These are phyloP conservation scores for Pungitius pungitius DNA, from an alignment of 2,113 vertebrate genomes.

Conservation along the genomic window DNA sequence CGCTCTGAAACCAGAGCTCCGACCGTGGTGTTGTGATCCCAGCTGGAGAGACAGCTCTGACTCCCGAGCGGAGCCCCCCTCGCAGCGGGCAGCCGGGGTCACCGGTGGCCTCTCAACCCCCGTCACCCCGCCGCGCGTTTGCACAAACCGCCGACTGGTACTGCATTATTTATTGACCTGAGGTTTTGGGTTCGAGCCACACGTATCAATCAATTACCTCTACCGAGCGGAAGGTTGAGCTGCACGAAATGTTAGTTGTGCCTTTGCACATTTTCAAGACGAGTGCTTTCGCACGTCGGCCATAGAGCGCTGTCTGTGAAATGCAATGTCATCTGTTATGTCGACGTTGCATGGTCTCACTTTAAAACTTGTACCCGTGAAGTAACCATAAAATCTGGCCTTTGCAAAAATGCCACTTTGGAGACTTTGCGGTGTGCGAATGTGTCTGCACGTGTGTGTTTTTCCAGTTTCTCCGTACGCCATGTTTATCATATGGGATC, in stretches of 20 bases:
- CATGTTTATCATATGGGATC: slow-evolving; percentile 44
- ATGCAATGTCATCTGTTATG: slow-evolving; percentile 47
- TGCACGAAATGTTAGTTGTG: slow-evolving; percentile 27
- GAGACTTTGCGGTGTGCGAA: slow-evolving; percentile 49
- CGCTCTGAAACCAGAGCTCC: slow-evolving; percentile 79
- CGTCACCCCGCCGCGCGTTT: slow-evolving; percentile 61
- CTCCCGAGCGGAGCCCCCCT: slow-evolving; percentile 68
- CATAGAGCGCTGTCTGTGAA: slow-evolving; percentile 34
- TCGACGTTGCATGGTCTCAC: slow-evolving; percentile 35
- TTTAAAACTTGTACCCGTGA: slow-evolving; percentile 42
- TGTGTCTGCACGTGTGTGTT: slow-evolving; percentile 40
- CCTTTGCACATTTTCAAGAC: slow-evolving; percentile 30
- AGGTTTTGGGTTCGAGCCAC: slow-evolving; percentile 23
- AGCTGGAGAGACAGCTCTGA: slow-evolving; percentile 78
- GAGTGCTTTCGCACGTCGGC: slow-evolving; percentile 48
- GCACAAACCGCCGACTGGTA: slow-evolving; percentile 19
- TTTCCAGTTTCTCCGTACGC: slow-evolving; percentile 22
- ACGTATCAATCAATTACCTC: slow-evolving; percentile 53
- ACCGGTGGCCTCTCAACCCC: slow-evolving; percentile 67
- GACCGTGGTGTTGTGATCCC: slow-evolving; percentile 76
- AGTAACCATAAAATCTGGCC: slow-evolving; percentile 51
- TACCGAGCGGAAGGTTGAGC: slow-evolving; percentile 9
- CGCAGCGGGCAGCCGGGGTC: slow-evolving; percentile 72
- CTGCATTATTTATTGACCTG: slow-evolving; percentile 58
- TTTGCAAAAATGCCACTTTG: slow-evolving; percentile 42